A percentile compares a stretch with the other conserved stretches of the same genome.
Evolutionary conservation across 2,113 vertebrate species (phyloP).

Genomic region (Rostratula benghalensis): DNA sequence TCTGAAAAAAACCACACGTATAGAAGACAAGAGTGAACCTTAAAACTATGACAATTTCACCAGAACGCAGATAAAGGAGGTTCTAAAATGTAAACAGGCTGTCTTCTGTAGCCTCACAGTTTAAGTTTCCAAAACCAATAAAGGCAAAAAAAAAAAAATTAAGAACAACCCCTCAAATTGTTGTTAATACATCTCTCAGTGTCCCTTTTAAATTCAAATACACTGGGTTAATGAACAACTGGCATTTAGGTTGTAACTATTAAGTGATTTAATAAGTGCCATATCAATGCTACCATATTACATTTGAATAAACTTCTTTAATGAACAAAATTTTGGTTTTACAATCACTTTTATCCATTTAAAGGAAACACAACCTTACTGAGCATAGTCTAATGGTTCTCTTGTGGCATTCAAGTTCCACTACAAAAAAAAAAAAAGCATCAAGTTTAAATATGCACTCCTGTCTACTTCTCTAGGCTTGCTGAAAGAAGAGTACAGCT

Average conservation of each 20-base stretch:
- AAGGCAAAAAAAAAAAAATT: neutral
- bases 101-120: neutral
- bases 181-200: neutral
- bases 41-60: neutral
- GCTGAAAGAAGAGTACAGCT: neutral
- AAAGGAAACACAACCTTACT: neutral
- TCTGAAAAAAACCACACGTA: slow-evolving; percentile 29
- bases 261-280: neutral
- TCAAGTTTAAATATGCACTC: neutral
- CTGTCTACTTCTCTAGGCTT: neutral
- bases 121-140: neutral
- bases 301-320: neutral
- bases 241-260: neutral
- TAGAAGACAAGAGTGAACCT: neutral
- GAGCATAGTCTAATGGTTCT: neutral
- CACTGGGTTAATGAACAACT: neutral
- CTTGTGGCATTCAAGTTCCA: neutral
- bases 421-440: neutral
- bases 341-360: neutral
- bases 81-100: neutral
- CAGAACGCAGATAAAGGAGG: neutral
- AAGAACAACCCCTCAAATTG: neutral
- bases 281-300: neutral
- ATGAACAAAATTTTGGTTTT: neutral
- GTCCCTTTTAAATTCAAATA: neutral